phyloP scores from a whole-genome alignment of 2,113 vertebrate genomes.

The Leucopternis melanops region DNA sequence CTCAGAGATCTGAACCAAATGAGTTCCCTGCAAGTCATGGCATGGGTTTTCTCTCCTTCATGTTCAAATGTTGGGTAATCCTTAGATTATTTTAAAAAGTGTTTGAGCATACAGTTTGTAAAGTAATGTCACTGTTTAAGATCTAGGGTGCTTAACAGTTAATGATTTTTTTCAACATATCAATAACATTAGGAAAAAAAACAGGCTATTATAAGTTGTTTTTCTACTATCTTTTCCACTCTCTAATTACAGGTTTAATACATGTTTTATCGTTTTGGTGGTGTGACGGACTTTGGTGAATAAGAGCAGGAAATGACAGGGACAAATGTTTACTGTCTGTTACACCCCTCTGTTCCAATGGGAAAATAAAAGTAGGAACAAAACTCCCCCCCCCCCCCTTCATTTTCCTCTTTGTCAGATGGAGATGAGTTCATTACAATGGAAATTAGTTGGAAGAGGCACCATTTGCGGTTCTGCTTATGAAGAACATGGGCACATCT shows the following conservation, averaged over 20 bases:
- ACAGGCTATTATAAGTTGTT: not conserved
- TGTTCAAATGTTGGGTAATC: not conserved
- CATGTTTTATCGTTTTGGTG: not conserved
- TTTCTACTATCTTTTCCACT: not conserved
- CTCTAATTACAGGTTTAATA: not conserved
- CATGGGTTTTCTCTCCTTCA: not conserved
- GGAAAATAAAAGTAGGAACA: constrained; percentile 7
- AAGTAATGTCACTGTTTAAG: not conserved
- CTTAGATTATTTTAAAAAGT: not conserved
- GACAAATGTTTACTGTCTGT: not conserved
- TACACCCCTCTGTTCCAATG: constrained; percentile 3
- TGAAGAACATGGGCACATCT: not conserved
- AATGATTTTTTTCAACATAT: not conserved
- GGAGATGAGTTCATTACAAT: not conserved
- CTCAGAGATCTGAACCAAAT: not conserved
- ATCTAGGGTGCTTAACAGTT: not conserved
- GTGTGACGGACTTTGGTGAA: not conserved
- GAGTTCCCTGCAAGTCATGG: not conserved
- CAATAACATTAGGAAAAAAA: not conserved
- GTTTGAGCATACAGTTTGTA: not conserved
- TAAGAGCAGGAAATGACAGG: constrained; percentile 29
- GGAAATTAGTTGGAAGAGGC: not conserved
- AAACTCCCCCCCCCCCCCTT: not conserved
- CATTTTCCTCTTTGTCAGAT: not conserved
- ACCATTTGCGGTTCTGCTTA: not conserved